These are phyloP conservation scores for Bothrops jararaca DNA, from an alignment of 2,113 vertebrate genomes.

Conservation along the genomic window DNA sequence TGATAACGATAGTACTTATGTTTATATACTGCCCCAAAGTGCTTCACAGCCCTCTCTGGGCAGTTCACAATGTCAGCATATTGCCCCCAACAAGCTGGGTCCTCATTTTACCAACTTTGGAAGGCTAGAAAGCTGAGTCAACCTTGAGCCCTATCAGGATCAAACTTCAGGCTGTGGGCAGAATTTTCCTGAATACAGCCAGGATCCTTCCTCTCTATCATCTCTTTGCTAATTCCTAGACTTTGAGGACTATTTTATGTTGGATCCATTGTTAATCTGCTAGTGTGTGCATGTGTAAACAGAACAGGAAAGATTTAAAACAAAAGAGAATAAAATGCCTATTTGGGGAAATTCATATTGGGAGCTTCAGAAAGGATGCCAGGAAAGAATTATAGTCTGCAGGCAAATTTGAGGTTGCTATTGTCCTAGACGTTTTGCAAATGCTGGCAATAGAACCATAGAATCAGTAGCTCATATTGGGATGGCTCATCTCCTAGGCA, in stretches of 20 bases:
- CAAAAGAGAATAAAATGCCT: conserved; percentile 9
- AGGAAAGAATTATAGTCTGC: conserved; percentile 7
- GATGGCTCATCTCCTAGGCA: conserved; percentile 6
- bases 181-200: neutral
- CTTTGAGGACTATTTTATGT: neutral
- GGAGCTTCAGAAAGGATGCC: conserved; percentile 3
- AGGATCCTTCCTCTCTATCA: neutral
- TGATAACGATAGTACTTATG: neutral
- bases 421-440: conserved; percentile 8
- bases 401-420: neutral
- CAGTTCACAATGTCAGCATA: neutral
- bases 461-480: conserved; percentile 6
- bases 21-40: neutral
- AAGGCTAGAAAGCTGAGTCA: neutral
- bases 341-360: neutral
- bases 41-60: neutral
- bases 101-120: neutral
- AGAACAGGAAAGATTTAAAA: neutral
- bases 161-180: neutral
- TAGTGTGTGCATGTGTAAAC: neutral
- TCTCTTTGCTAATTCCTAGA: neutral
- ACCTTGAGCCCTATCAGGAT: neutral
- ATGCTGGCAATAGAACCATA: neutral
- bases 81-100: neutral
- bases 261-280: neutral